Base-by-base conservation (phyloP, 2,888 invertebrate species). In the Quadroppia sp. region DNA sequence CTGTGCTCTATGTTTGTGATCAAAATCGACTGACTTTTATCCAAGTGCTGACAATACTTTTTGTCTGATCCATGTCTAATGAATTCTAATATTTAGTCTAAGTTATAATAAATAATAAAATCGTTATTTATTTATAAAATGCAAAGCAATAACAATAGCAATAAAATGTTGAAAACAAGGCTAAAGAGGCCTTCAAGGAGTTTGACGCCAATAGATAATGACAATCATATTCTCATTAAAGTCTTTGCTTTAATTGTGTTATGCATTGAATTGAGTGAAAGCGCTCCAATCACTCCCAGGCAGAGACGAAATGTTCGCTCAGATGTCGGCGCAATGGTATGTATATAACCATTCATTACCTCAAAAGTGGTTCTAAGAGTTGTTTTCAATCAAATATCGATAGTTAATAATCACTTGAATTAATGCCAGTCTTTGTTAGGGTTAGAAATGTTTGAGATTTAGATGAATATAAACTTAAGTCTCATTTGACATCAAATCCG, bases 291-390 rank as follows among this genome's bases (percentile, higher is more conserved):
- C 42, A 42, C 11, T 23, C 23, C 67, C 23, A 67, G 67, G 40
- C 40, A 67, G 23, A 40, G 23, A 36, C n/a, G 67, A 67, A 67
- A 67, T 20, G 67, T 67, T n/a, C 67, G 40, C 67, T 67, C 67
- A 67, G 67, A 67, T 67, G 67, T 67, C 42, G 67, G 67, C 23
- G 67, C 67, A 11, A 67, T 67, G 67, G 67, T 67, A 67, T 67
- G 67, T 67, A 67, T 67, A 23, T 17, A 64, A 20, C 6, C 23
- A 3, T 6, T 20, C 23, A 7, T 61, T 32, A 61, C 25, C 30
- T 32, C 7, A 30, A 36, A 36, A 36, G 9, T 9, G 4, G 36
- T 9, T 36, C 9, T 36, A 36, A 36, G 4, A 36, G 36, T 36
- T 4, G 36, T 36, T 36, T 36, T 9, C 4, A 36, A 36, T 36